Conservation (phyloP, 2,797 vertebrate genomes). For the Phyllotis vaccarum region DNA sequence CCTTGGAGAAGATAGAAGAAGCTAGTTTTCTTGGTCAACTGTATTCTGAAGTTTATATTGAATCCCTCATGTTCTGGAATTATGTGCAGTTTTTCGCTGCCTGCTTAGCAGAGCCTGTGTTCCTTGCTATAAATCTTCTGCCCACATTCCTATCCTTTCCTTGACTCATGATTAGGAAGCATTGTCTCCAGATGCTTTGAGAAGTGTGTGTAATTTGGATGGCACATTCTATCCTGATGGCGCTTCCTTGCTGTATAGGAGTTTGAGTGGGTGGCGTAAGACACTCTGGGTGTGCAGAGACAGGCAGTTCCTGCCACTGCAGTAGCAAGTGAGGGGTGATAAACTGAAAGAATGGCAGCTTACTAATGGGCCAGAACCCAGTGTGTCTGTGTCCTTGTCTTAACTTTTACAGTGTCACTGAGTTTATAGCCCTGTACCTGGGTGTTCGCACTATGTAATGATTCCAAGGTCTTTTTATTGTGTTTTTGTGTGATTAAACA, state of each 20-base stretch:
- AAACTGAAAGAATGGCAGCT: background rate
- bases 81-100: background rate
- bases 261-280: slow-evolving; percentile 15
- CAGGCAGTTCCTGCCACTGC: background rate
- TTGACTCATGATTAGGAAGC: background rate
- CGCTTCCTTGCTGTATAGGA: background rate
- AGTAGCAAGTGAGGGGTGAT: background rate
- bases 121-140: background rate
- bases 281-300: background rate
- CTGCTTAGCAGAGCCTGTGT: background rate
- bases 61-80: background rate
- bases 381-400: background rate
- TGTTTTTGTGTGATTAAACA: slow-evolving; percentile 75
- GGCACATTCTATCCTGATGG: background rate
- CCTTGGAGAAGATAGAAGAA: background rate
- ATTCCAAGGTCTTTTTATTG: slow-evolving; percentile 66
- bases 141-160: background rate
- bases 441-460: slow-evolving; percentile 78
- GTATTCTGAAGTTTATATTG: background rate
- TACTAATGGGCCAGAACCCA: background rate
- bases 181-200: background rate
- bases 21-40: background rate
- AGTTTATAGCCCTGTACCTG: slow-evolving; percentile 9
- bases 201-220: background rate
- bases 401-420: background rate